Evolutionary conservation across 2,888 invertebrate species (phyloP), one percentile per base, ranked within the genome.

Genomic region (Harpalus rufipes): DNA sequence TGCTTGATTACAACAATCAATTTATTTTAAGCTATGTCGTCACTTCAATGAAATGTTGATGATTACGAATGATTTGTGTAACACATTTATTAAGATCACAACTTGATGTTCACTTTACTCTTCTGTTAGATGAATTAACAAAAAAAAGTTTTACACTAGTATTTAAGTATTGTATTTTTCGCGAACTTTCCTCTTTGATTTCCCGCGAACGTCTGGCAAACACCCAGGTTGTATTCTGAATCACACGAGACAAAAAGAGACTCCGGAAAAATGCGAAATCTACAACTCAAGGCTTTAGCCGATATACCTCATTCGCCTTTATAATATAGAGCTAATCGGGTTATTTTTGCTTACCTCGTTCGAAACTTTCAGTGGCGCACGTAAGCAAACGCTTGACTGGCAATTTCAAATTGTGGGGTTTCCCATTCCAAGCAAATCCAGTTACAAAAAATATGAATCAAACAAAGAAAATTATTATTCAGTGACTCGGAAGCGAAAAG

Each of bases 251-350:
- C 25, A 65, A 39, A 41, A 18, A 74, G 41, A 74, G 74, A 74
- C 51, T 74, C 51, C 12, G 56, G 16, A 18, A 76, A 51, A 51
- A 58, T 78, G 78, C 51, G 41, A 74, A n/a, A 6, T 72, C 14
- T 41, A 6, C 78, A 51, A 68, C 39, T 78, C 84, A 84, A 84
- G 84, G 84, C 51, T 84, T 84, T 72, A 76, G 56, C 51, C 56
- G 63, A 63, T 16, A 56, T 39, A 76, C 32, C 65, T 61, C 18
- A 63, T 65, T 32, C 12, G 56, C 7, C 78, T 51, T 21, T 84
- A 84, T 84, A 16, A n/a, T 0, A 51, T 39, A 51, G 63, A 84
- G 44, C 32, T 51, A 84, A 78, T 8, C 76, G 78, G 78, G 25
- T 51, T 78, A 63, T 51, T 63, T 56, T 84, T 56, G 78, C 84